phyloP scores from a whole-genome alignment of 2,888 invertebrate species.

The Ochropacha duplaris region DNA sequence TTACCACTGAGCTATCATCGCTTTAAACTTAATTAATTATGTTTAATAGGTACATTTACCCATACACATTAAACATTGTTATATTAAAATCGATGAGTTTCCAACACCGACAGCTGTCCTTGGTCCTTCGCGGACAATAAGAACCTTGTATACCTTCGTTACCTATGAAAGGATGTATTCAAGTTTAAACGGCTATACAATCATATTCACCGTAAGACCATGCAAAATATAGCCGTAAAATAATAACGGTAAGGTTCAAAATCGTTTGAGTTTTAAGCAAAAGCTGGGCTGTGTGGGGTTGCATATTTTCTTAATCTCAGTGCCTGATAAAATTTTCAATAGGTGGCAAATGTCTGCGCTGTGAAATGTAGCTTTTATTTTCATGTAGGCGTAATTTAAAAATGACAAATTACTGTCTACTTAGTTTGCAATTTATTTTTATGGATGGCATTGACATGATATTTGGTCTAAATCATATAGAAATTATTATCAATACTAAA shows the following conservation, averaged over 20 bases:
- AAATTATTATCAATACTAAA: too few relatives aligned
- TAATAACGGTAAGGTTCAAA: not conserved
- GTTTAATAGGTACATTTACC: not conserved
- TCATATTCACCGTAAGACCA: not conserved
- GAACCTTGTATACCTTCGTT: not conserved
- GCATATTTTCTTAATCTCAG: constrained; percentile 4
- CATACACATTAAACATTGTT: not conserved
- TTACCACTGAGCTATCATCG: too few relatives aligned
- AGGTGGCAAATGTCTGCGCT: not conserved
- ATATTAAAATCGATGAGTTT: not conserved
- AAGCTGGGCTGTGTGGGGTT: not conserved
- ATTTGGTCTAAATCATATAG: not conserved
- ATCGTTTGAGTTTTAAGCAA: not conserved
- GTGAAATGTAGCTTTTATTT: constrained; percentile 37
- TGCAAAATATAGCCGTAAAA: not conserved
- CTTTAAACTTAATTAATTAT: too few relatives aligned
- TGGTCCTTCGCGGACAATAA: not conserved
- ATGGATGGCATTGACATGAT: too few relatives aligned
- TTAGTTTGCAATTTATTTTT: not conserved
- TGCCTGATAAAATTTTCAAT: constrained; percentile 30
- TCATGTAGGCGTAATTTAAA: constrained; percentile 31
- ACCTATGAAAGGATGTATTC: not conserved
- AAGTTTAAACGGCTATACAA: not conserved
- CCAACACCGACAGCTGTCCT: not conserved
- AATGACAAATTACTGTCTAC: not conserved